These are phyloP conservation scores for Myotis daubentonii DNA, from an alignment of 2,797 vertebrate species.

Conservation along the genomic window DNA sequence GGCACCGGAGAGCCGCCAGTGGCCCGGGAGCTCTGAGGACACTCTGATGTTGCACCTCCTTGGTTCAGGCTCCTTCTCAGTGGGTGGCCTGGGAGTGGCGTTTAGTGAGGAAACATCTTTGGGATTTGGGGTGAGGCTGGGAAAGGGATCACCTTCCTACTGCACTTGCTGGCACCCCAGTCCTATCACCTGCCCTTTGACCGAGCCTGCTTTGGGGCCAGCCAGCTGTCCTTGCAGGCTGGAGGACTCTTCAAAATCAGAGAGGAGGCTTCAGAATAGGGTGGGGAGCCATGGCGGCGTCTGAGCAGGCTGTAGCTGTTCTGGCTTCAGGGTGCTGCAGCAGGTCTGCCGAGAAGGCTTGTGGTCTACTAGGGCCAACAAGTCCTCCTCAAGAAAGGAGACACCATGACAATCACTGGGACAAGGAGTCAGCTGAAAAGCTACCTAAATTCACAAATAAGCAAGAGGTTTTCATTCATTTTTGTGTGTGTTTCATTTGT, in stretches of 20 bases:
- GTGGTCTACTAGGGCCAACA: background rate
- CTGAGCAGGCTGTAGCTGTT: fast-evolving
- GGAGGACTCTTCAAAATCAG: too few species aligned
- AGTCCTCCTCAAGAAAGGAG: background rate
- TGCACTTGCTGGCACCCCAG: background rate
- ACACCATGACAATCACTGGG: background rate
- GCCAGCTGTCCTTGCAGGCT: background rate
- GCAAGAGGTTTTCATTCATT: background rate
- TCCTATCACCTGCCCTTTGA: fast-evolving
- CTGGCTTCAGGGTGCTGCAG: background rate
- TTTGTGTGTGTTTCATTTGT: background rate
- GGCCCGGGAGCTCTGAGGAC: background rate
- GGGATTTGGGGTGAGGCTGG: background rate
- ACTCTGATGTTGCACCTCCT: fast-evolving
- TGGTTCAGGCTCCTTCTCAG: background rate
- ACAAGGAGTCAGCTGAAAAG: background rate
- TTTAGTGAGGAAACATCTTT: background rate
- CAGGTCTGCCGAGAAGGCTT: background rate
- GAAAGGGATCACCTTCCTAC: background rate
- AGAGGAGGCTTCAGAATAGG: background rate
- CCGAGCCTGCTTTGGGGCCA: background rate
- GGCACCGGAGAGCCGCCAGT: background rate
- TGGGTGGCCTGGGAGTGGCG: background rate
- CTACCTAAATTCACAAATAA: slow-evolving; percentile 31
- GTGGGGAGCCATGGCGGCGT: background rate